Conservation (phyloP, 2,797 vertebrate species). For the Siniperca scherzeri region DNA sequence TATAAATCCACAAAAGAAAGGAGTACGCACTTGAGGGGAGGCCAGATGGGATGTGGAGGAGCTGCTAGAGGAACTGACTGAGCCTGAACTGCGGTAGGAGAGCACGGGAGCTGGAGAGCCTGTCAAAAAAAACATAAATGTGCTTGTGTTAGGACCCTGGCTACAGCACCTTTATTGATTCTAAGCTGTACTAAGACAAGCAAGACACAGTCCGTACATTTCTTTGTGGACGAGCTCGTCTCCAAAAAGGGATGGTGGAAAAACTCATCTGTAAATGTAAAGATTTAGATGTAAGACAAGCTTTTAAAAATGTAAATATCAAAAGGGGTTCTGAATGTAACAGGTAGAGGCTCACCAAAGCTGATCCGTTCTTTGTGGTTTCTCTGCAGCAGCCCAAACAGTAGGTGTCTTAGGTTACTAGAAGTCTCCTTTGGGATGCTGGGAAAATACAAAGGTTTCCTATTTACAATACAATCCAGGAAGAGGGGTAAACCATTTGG, state of each 20-base stretch:
- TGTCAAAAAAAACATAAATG: constrained; percentile 67
- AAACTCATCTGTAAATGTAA: constrained; percentile 89
- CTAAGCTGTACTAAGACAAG: not conserved
- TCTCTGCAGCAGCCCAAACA: constrained; percentile 92
- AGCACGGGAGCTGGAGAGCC: constrained; percentile 89
- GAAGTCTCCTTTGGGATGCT: constrained; percentile 98
- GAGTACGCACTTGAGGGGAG: constrained; percentile 90
- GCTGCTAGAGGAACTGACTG: constrained; percentile 92
- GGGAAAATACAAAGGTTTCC: constrained; percentile 44
- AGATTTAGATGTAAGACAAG: constrained; percentile 8
- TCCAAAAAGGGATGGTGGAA: constrained; percentile 96
- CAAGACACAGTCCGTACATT: constrained; percentile 86
- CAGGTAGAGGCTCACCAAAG: constrained; percentile 87
- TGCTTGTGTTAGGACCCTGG: constrained; percentile 11
- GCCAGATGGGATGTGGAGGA: constrained; percentile 93
- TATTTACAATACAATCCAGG: not conserved
- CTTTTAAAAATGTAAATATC: not conserved
- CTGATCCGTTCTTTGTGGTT: constrained; percentile 93
- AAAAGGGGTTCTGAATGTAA: not conserved
- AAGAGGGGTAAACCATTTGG: not conserved
- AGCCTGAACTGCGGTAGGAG: constrained; percentile 90
- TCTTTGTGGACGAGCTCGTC: constrained; percentile 89
- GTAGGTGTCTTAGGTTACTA: constrained; percentile 89
- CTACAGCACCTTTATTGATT: not conserved
- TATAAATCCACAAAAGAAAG: not conserved